Evolutionary conservation across 1,140 invertebrate species (phyloP).

Genomic region (Hestina assimilis): DNA sequence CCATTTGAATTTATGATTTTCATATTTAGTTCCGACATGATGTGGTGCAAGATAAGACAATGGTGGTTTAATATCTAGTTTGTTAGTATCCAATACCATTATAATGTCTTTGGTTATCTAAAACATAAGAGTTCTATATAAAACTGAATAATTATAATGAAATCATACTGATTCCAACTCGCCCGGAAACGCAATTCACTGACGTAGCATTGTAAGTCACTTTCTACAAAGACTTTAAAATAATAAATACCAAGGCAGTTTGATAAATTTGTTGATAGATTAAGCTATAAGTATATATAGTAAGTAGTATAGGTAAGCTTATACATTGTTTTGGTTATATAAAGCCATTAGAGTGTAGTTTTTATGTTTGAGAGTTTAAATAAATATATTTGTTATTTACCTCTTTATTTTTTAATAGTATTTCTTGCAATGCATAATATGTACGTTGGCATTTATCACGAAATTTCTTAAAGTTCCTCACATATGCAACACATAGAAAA

Average conservation of each 20-base stretch:
- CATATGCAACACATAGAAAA: constrained; percentile 45
- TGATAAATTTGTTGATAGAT: no score
- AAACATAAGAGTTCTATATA: no score
- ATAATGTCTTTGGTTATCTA: constrained; percentile 49
- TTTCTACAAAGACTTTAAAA: no score
- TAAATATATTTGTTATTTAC: constrained; percentile 27
- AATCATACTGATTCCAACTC: no score
- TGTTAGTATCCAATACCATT: constrained; percentile 35
- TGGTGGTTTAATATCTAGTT: constrained; percentile 40
- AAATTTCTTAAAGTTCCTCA: constrained; percentile 52
- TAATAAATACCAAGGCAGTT: no score
- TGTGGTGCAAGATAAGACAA: constrained; percentile 43
- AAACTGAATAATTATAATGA: no score
- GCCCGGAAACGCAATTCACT: no score
- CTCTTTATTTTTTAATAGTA: constrained; percentile 49
- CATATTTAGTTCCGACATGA: constrained; percentile 38
- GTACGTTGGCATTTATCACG: constrained; percentile 60
- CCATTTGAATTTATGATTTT: constrained; percentile 57
- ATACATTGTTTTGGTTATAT: background rate
- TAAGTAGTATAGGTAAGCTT: no score
- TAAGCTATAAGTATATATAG: no score
- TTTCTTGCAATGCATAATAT: constrained; percentile 51
- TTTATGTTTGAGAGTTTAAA: background rate
- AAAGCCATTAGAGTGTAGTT: background rate
- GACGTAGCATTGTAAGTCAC: no score